Percentiles rank a stretch among this genome's conserved stretches.
These are phyloP conservation scores for Dromius quadrimaculatus DNA, from an alignment of 2,888 invertebrate species.

Conservation along the genomic window DNA sequence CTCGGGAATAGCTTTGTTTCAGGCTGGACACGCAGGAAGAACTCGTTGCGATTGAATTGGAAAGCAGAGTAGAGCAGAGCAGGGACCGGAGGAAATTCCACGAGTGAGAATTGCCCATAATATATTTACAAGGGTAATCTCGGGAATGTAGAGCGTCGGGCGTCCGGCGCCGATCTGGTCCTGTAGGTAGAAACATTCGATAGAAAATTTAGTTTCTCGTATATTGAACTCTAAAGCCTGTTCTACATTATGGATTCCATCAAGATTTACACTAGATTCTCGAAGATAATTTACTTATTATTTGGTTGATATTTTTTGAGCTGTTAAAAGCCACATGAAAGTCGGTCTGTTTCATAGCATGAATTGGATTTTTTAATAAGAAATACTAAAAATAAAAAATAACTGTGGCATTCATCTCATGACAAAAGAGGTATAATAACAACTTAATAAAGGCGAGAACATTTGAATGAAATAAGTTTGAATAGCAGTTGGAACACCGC, in stretches of 20 bases:
- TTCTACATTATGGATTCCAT: no score
- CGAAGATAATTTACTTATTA: no score
- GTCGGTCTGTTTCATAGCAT: no score
- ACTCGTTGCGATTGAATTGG: conserved; percentile 61
- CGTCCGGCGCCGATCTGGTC: conserved; percentile 1
- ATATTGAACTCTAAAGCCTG: no score
- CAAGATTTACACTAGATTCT: no score
- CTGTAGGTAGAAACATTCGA: no score
- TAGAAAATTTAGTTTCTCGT: no score
- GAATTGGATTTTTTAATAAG: no score
- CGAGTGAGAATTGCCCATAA: conserved; percentile 63
- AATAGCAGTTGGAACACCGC: conserved; percentile 2
- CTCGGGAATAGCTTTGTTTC: conserved; percentile 45
- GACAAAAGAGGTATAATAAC: conserved; percentile 25
- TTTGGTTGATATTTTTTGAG: not conserved
- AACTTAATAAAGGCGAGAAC: conserved; percentile 18
- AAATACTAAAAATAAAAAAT: no score
- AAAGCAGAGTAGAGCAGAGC: conserved; percentile 56
- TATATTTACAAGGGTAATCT: conserved; percentile 64
- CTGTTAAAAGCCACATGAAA: no score
- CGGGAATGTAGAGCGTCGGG: conserved; percentile 54
- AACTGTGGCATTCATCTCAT: conserved; percentile 17
- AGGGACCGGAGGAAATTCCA: conserved; percentile 48
- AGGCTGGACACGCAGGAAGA: conserved; percentile 38
- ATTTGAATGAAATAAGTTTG: conserved; percentile 26